Percentiles rank a stretch among this genome's conserved stretches.
These are phyloP conservation scores for Saccostrea cuccullata DNA, from an alignment of 1,140 invertebrate species.

Conservation along the genomic window DNA sequence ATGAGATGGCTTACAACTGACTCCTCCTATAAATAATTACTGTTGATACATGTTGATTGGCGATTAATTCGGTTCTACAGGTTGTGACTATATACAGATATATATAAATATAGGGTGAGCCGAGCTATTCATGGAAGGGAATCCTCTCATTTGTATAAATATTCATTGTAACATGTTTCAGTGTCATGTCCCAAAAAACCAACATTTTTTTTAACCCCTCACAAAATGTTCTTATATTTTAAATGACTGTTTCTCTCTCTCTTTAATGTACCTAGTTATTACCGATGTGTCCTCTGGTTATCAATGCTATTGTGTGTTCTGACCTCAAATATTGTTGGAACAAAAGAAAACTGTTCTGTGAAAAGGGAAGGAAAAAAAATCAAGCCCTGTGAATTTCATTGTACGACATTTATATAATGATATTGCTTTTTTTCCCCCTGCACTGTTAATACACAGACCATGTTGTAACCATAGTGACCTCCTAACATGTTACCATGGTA, in stretches of 20 bases:
- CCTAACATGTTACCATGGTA: constrained; percentile 4
- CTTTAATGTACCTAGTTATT: neutral
- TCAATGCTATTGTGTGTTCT: neutral
- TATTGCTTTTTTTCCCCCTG: neutral
- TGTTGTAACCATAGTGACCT: constrained; percentile 3
- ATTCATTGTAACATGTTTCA: neutral
- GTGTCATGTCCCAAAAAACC: neutral
- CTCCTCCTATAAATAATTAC: no score
- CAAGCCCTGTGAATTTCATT: neutral
- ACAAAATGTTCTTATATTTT: neutral
- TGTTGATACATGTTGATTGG: no score
- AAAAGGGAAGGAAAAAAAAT: neutral
- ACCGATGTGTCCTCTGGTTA: neutral
- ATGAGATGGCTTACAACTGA: no score
- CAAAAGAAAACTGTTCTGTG: neutral
- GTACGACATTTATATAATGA: neutral
- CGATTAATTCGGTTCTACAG: no score
- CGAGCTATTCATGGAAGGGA: neutral
- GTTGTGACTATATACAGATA: no score
- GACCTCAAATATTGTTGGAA: constrained; percentile 12
- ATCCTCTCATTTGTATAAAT: neutral
- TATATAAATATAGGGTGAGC: no score
- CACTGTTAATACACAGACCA: constrained; percentile 5
- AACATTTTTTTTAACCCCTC: neutral
- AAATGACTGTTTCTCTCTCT: neutral